Evolutionary conservation across 2,888 invertebrate genomes (phyloP), one percentile per base, ranked within the genome.

Genomic region (Barypeithes pellucidus): DNA sequence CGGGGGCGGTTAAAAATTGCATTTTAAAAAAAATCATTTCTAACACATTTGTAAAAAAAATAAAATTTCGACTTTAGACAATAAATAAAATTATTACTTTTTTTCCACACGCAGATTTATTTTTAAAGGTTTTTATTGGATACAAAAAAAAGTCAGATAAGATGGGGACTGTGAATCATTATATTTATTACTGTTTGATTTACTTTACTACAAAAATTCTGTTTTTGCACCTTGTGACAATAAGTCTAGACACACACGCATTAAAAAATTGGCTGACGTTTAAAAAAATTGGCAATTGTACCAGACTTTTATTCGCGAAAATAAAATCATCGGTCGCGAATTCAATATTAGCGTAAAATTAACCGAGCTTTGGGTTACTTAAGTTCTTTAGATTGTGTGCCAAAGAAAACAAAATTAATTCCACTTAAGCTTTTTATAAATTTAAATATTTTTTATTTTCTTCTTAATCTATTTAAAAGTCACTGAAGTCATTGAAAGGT

Each of bases 251-350:
- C 66, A 9, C 18, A n/a, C 20, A 52, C 33, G 62, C 16, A 67
- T 14, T 29, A 67, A 47, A 33, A 57, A 57, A 57, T 57, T 57
- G 54, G 54, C 54, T 57, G 54, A 33, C 54, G 20, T 33, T 18
- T 50, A 50, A 57, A 67, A 67, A 67, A 67, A 67, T 59, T 67
- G 67, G 67, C 67, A 67, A 43, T 59, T 29, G 29, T 41, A 45
- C 33, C 54, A 67, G 67, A 67, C 67, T 57, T 33, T 29, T 57
- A 41, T 33, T 67, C 59, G 22, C 24, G 39, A 59, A 67, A 59
- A 59, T 45, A 67, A 66, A 66, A 66, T 16, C 33, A 57, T n/a
- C 18, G 5, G 18, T 29, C 33, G 36, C 33, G 16, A 57, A 36
- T 57, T 57, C 5, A 16, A 16, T 36, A 33, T 57, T 33, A 11